Percentiles rank a stretch among this genome's conserved stretches.
Conservation (phyloP, 2,888 invertebrate genomes). For the Aporophyla lueneburgensis region DNA sequence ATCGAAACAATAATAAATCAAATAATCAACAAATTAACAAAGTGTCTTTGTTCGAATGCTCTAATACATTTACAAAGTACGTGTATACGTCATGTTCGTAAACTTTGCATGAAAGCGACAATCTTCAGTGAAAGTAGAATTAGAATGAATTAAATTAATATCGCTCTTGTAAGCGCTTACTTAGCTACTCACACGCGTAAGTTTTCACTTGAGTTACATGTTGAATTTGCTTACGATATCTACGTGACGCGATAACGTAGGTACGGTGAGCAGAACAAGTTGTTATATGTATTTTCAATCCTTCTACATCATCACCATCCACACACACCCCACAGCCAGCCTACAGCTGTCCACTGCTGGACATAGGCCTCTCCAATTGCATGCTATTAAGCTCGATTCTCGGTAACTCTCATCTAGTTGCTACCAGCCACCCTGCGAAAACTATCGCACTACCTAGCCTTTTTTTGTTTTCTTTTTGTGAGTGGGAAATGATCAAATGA, state of each 20-base stretch:
- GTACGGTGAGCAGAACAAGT: constrained; percentile 40
- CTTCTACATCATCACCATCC: background rate
- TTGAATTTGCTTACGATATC: constrained; percentile 60
- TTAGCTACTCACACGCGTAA: constrained; percentile 59
- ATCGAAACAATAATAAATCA: no score
- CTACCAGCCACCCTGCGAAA: no score
- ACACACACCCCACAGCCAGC: no score
- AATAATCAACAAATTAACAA: constrained; percentile 19
- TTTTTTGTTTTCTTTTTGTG: no score
- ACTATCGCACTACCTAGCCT: no score
- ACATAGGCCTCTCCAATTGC: no score
- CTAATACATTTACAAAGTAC: background rate
- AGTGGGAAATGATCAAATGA: no score
- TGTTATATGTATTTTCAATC: background rate
- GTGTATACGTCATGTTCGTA: constrained; percentile 2
- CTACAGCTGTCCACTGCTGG: no score
- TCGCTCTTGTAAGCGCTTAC: constrained; percentile 53
- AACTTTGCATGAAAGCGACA: constrained; percentile 22
- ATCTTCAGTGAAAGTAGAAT: constrained; percentile 33
- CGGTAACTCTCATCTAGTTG: no score
- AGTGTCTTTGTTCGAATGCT: background rate
- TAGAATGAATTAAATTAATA: constrained; percentile 63
- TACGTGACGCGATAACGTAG: constrained; percentile 59
- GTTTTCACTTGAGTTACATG: constrained; percentile 60
- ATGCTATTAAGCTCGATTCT: no score